A percentile compares a stretch with the other conserved stretches of the same genome.
These are phyloP conservation scores for Nomada hirtipes DNA, from an alignment of 2,888 invertebrate genomes.

Conservation along the genomic window DNA sequence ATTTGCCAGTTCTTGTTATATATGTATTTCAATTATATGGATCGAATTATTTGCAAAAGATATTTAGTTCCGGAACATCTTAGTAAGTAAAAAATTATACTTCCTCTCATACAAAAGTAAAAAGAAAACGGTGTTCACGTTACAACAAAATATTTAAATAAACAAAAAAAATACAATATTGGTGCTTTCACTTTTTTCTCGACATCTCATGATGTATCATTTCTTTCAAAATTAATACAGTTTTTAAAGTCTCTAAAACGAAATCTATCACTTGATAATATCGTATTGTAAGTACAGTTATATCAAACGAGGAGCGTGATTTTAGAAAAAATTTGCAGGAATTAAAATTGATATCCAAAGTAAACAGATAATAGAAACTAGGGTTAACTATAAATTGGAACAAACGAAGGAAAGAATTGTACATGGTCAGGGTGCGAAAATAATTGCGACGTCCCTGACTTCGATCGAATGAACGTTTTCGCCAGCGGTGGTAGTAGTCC, in stretches of 20 bases:
- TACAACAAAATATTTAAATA: neutral
- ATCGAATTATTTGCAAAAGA: neutral
- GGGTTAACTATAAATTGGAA: constrained; percentile 20
- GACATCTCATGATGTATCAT: neutral
- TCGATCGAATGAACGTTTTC: constrained; percentile 72
- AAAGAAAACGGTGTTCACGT: no score
- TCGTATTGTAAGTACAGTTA: neutral
- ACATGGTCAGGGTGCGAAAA: constrained; percentile 35
- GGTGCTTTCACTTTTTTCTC: constrained; percentile 7
- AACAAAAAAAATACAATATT: neutral
- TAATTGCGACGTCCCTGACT: constrained; percentile 61
- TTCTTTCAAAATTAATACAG: constrained; percentile 21
- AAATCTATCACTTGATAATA: neutral
- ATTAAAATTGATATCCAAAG: neutral
- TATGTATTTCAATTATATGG: neutral
- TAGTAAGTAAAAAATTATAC: no score
- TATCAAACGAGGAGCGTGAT: neutral
- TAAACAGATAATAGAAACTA: neutral
- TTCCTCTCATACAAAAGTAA: neutral
- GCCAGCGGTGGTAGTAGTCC: constrained; percentile 60
- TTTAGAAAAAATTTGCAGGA: neutral
- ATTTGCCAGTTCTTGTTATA: neutral
- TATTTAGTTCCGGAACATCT: no score
- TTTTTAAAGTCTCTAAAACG: neutral
- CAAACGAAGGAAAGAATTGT: neutral